Percentiles rank a stretch among this genome's conserved stretches.
Conservation (phyloP, 1,140 invertebrate species). For the Meloidogyne chitwoodi region DNA sequence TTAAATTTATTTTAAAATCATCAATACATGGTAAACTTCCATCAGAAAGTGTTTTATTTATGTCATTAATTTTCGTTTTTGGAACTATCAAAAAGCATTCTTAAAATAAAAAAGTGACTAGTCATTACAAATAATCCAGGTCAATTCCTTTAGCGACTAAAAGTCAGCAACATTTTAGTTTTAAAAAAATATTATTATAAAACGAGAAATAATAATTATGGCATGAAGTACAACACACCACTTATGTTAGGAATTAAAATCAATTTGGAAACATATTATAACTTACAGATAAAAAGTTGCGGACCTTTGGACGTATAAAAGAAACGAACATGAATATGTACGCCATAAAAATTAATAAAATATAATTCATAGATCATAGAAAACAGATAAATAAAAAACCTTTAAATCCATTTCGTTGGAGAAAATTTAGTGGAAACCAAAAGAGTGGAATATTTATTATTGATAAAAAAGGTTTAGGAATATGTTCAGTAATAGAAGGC, state of each 20-base stretch:
- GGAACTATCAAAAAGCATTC: slow-evolving; percentile 13
- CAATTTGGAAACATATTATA: not conserved
- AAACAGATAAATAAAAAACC: too few relatives aligned
- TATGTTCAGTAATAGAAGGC: slow-evolving; percentile 31
- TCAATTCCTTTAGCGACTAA: too few relatives aligned
- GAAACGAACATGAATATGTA: too few relatives aligned
- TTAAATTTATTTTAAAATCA: slow-evolving; percentile 32
- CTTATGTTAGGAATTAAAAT: too few relatives aligned
- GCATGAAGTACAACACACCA: too few relatives aligned
- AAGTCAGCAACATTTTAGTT: too few relatives aligned
- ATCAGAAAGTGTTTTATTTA: slow-evolving; percentile 27
- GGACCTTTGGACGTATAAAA: too few relatives aligned
- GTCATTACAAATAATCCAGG: too few relatives aligned
- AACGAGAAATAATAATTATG: too few relatives aligned
- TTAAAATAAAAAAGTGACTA: not conserved
- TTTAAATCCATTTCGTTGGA: slow-evolving; percentile 30
- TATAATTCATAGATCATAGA: too few relatives aligned
- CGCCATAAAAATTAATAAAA: too few relatives aligned
- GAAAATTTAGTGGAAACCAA: slow-evolving; percentile 44
- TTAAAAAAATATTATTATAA: too few relatives aligned
- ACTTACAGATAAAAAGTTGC: not conserved
- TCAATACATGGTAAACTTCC: slow-evolving; percentile 23
- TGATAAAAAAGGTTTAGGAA: slow-evolving; percentile 39
- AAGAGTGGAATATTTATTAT: slow-evolving; percentile 44
- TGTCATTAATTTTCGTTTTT: slow-evolving; percentile 26